Base-by-base conservation (phyloP, 2,797 vertebrate genomes). In the Catharus ustulatus region DNA sequence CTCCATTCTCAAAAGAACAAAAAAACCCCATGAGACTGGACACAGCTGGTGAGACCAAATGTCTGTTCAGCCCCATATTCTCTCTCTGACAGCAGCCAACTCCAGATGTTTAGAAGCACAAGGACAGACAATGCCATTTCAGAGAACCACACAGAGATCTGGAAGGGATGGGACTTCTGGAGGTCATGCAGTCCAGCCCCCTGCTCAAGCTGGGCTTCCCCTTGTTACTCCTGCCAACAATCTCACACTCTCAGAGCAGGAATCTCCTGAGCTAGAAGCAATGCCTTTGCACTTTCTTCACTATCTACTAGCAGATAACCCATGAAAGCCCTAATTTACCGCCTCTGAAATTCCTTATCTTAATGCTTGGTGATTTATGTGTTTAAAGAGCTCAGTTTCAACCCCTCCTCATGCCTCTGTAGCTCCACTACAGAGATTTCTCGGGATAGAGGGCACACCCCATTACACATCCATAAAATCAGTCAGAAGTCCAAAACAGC, bases 231-330 rank as follows among this genome's bases (percentile, higher is more conserved):
- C 18, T 81, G 85, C 79, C 79, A 87, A 80, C 43, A 54, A 74
- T 57, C 72, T 94, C 82, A 87, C 68, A 36, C 23, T 1, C 63
- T 83, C 48, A 2, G 58, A 43, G 75, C 62, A 84, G 58, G 68
- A 80, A 91, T 51, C 80, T 87, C 82, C 87, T 17, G 20, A 74
- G 82, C 75, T 52, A 85, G 78, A 89, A 87, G 91, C 76, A 87
- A 72, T 46, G 34, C 30, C 75, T 77, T 74, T 61, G 22, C 82
- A 34, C 62, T 89, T 83, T 74, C 75, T 77, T 83, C 61, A 38
- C 48, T 81, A 92, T 51, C 79, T 76, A 17, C 40, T 11, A 64
- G 13, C 78, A 89, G 46, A 71, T 2, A 72, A 58, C 9, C 29
- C n/a, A 51, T 9, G 48, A 80, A 89, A 87, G 55, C 46, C 43